Percentiles rank a stretch among this genome's conserved stretches.
phyloP scores from a whole-genome alignment of 2,888 invertebrate species.

The Parnassius apollo region DNA sequence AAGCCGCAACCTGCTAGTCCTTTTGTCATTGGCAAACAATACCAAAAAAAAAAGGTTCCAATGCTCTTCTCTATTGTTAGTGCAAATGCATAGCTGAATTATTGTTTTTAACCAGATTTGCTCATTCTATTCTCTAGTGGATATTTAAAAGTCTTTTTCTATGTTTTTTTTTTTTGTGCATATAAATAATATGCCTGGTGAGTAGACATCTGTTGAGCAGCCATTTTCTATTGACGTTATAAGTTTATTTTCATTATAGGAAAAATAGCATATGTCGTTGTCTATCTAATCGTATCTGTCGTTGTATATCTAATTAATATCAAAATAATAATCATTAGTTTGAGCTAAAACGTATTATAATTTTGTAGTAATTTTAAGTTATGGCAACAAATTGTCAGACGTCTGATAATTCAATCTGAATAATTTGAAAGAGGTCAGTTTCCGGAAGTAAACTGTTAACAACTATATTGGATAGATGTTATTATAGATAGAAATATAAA shows the following conservation, averaged over 20 bases:
- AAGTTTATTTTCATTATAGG: not conserved
- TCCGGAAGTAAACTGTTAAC: no score
- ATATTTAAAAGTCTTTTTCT: conserved; percentile 48
- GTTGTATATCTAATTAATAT: not conserved
- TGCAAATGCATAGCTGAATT: conserved; percentile 56
- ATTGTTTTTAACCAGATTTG: conserved; percentile 68
- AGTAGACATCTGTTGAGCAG: conserved; percentile 8
- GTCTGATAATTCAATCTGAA: no score
- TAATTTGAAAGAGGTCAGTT: no score
- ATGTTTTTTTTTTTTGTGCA: conserved; percentile 26
- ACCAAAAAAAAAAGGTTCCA: conserved; percentile 46
- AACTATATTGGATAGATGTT: no score
- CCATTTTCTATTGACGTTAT: conserved; percentile 11
- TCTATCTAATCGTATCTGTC: not conserved
- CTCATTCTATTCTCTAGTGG: conserved; percentile 54
- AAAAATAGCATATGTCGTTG: not conserved
- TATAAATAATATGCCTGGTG: conserved; percentile 9
- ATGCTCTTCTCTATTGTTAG: conserved; percentile 53
- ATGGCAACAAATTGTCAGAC: no score
- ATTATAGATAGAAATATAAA: no score
- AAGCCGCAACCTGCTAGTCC: conserved; percentile 59
- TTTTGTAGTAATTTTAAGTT: no score
- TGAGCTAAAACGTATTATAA: no score
- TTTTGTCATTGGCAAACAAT: conserved; percentile 53
- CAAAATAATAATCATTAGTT: not conserved